Conservation (phyloP, 2,888 invertebrate genomes). For the Augiades crinisus region DNA sequence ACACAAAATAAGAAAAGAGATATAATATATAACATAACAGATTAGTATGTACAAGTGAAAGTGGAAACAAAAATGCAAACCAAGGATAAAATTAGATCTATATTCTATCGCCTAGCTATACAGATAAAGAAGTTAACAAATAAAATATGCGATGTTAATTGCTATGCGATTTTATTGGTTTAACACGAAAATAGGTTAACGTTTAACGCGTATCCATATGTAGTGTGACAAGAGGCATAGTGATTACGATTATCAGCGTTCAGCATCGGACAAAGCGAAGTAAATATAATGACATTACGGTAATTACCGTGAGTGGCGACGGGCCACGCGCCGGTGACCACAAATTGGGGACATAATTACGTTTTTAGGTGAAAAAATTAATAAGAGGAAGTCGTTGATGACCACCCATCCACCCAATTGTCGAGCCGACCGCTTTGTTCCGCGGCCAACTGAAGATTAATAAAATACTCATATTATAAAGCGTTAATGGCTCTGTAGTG, state of each 20-base stretch:
- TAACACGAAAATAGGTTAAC: too few species aligned
- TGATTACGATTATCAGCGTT: slow-evolving; percentile 25
- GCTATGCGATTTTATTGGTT: too few species aligned
- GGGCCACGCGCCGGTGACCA: slow-evolving; percentile 53
- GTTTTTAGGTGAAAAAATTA: slow-evolving; percentile 55
- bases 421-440: slow-evolving; percentile 34
- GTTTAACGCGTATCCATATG: neutral
- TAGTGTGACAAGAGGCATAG: slow-evolving; percentile 1
- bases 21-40: too few species aligned
- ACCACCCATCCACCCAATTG: slow-evolving; percentile 32
- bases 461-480: neutral
- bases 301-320: slow-evolving; percentile 42
- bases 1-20: too few species aligned
- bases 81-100: too few species aligned
- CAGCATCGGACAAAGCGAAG: slow-evolving; percentile 27
- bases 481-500: too few species aligned
- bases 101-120: too few species aligned
- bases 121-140: too few species aligned
- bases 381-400: slow-evolving; percentile 55
- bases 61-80: too few species aligned
- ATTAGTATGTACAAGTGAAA: too few species aligned
- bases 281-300: slow-evolving; percentile 48
- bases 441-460: slow-evolving; percentile 33
- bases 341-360: slow-evolving; percentile 65
- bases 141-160: too few species aligned